Conservation (phyloP, 2,113 vertebrate genomes). For the Mormyrus iriodes region DNA sequence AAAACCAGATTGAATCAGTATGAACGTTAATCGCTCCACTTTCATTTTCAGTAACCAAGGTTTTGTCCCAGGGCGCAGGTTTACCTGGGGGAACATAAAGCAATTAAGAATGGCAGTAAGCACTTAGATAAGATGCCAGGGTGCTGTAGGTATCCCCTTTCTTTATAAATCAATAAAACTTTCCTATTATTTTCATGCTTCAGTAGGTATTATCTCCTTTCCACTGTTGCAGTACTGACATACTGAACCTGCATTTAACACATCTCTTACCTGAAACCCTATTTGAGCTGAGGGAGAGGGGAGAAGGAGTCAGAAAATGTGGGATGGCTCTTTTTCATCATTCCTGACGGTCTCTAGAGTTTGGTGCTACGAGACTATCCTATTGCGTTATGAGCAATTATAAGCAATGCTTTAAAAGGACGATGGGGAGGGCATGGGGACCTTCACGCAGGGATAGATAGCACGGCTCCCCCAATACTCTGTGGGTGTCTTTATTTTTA, state of each 20-base stretch:
- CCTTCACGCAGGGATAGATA: neutral
- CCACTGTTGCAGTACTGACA: neutral
- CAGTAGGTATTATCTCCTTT: neutral
- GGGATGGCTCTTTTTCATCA: neutral
- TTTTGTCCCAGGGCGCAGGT: neutral
- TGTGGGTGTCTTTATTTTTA: neutral
- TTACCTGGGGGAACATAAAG: neutral
- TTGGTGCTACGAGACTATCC: neutral
- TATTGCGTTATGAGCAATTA: neutral
- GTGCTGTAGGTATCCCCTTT: neutral
- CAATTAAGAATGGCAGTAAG: neutral
- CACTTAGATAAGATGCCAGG: neutral
- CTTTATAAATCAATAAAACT: neutral
- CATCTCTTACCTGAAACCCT: neutral
- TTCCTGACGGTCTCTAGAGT: neutral
- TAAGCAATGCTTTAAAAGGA: neutral
- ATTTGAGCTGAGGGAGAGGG: neutral
- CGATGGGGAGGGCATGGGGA: neutral
- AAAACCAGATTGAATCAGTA: neutral
- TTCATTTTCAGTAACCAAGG: neutral
- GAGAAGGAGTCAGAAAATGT: neutral
- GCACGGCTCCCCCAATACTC: neutral
- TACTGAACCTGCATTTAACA: neutral
- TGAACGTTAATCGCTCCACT: neutral
- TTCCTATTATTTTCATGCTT: neutral